phyloP scores from a whole-genome alignment of 2,797 vertebrate species.

The Tachyglossus aculeatus region DNA sequence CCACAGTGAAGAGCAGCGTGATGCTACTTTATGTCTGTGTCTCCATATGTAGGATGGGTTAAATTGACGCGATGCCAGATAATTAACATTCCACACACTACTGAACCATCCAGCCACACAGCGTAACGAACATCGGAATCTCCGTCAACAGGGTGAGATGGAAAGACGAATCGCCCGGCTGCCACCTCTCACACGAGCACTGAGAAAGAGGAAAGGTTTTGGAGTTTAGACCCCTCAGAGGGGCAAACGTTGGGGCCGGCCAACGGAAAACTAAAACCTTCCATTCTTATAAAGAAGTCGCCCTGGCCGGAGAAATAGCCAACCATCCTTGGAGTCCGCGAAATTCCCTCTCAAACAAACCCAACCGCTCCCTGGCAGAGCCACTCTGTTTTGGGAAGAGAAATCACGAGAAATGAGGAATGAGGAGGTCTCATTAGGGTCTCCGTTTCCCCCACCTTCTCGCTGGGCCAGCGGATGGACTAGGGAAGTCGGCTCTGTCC shows the following conservation, averaged over 20 bases:
- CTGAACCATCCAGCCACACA: background rate
- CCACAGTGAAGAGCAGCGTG: background rate
- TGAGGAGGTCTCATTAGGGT: background rate
- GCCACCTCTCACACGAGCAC: background rate
- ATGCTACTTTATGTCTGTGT: background rate
- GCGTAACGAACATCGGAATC: background rate
- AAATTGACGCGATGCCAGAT: background rate
- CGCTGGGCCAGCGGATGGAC: background rate
- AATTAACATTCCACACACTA: slow-evolving; percentile 9
- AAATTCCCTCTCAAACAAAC: background rate
- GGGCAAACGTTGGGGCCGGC: background rate
- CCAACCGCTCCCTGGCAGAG: background rate
- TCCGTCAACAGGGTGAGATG: background rate
- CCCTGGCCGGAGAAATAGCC: slow-evolving; percentile 4
- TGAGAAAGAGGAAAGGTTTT: background rate
- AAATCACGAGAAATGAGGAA: background rate
- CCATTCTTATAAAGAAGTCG: background rate
- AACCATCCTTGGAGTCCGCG: background rate
- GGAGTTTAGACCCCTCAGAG: background rate
- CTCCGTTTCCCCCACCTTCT: background rate
- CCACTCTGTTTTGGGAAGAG: background rate
- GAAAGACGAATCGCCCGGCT: background rate
- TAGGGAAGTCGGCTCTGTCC: slow-evolving; percentile 14
- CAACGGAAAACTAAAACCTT: background rate
- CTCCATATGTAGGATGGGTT: background rate